Evolutionary conservation across 2,797 vertebrate species (phyloP), one percentile per base, ranked within the genome.

Genomic region (Petrocephalus sullivani): DNA sequence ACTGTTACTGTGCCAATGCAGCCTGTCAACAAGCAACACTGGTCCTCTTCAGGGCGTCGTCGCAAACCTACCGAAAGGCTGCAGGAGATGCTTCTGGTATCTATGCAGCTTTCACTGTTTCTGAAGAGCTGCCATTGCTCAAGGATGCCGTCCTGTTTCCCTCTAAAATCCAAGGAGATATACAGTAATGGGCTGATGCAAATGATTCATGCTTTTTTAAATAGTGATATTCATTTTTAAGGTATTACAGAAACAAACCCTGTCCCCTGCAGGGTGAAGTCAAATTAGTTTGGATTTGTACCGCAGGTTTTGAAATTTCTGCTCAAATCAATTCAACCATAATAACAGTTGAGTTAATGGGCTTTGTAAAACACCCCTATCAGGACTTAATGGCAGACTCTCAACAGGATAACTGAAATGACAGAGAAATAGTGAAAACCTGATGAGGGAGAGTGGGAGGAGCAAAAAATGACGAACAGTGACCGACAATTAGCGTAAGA

Each of bases 201-300:
- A 54, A 49, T 83, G 8, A 21, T 83, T 53, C 23, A 10, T 83
- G 49, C 49, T 14, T 51, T 54, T 41, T 83, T 23, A 53, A n/a
- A 83, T 83, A 37, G 16, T 49, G 78, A 83, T 53, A 49, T 23
- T 53, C 37, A 49, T 83, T 53, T 67, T n/a, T 51, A 53, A 83
- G 78, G 7, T 53, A n/a, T 23, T 83, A 53, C 3, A 83, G 49
- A 85, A 28, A 37, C 56, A 37, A 82, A 75, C 54, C 49, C 75
- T 8, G 23, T 54, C 41, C 83, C 53, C 58, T 64, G 64, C 87
- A 23, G 88, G 60, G 88, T 85, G 37, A 12, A 7, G 88, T 84
- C 87, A 75, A 91, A 89, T 92, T 84, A 78, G 21, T 83, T 37
- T 88, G n/a, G 41, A 92, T 93, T 87, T 91, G 60, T 87, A 88